phyloP scores from a whole-genome alignment of 1,140 invertebrate genomes.

The Psilanteris sp. region DNA sequence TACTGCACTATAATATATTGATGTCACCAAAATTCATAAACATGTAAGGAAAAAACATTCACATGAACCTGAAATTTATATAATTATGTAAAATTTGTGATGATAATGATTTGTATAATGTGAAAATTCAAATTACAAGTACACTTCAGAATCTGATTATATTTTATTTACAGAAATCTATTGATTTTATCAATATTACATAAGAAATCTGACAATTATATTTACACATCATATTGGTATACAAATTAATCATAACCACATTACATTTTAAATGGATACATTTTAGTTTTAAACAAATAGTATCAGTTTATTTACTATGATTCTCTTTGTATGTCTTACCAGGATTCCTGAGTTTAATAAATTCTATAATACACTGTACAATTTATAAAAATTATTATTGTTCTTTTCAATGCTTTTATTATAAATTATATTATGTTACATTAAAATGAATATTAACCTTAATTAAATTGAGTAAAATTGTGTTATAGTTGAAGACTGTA shows the following conservation, averaged over 20 bases:
- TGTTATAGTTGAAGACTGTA: conserved; percentile 95
- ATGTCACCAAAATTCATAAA: too few relatives aligned
- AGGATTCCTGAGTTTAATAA: conserved; percentile 49
- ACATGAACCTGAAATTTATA: too few relatives aligned
- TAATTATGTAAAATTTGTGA: too few relatives aligned
- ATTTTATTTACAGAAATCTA: conserved; percentile 32
- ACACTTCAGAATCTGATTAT: conserved; percentile 29
- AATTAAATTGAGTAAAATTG: conserved; percentile 91
- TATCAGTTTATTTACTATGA: conserved; percentile 19
- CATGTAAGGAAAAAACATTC: too few relatives aligned
- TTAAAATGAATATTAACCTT: conserved; percentile 28
- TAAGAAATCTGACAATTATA: conserved; percentile 45
- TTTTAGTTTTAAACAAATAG: conserved; percentile 23
- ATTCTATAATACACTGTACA: conserved; percentile 49
- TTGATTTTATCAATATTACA: conserved; percentile 9
- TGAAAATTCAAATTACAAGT: too few relatives aligned
- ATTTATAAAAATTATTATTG: too few relatives aligned
- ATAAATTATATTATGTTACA: conserved; percentile 28
- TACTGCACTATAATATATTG: too few relatives aligned
- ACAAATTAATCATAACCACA: conserved; percentile 28
- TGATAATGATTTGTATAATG: too few relatives aligned
- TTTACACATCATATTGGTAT: conserved; percentile 19
- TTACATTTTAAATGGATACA: too few relatives aligned
- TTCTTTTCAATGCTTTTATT: too few relatives aligned
- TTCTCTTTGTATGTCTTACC: too few relatives aligned